phyloP scores from a whole-genome alignment of 2,888 invertebrate genomes.

The Drosophila algonquin region DNA sequence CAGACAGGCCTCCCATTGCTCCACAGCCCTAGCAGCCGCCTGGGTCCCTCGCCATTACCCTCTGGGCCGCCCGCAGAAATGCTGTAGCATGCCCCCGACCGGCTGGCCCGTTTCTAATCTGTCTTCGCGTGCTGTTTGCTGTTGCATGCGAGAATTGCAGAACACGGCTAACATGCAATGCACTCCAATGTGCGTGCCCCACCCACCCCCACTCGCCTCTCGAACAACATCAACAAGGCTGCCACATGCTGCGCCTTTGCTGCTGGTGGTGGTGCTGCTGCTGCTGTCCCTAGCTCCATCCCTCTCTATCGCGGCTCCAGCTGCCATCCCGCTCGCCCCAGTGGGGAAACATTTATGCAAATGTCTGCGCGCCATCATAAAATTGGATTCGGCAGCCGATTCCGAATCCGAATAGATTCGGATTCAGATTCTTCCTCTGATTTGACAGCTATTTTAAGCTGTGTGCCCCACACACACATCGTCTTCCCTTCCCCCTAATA shows the following conservation, averaged over 20 bases:
- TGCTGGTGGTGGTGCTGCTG: constrained; percentile 46
- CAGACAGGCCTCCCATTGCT: background rate
- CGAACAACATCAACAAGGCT: constrained; percentile 55
- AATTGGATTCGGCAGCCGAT: constrained; percentile 80
- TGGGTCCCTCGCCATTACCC: constrained; percentile 28
- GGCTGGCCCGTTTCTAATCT: constrained; percentile 68
- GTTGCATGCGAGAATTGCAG: constrained; percentile 71
- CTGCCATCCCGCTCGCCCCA: constrained; percentile 29
- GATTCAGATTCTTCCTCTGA: constrained; percentile 37
- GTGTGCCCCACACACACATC: constrained; percentile 16
- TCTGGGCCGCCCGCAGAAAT: constrained; percentile 18
- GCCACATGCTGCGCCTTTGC: constrained; percentile 67
- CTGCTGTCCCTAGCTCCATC: constrained; percentile 27
- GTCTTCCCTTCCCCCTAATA: constrained; percentile 1
- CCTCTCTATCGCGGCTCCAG: constrained; percentile 12
- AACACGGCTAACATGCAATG: constrained; percentile 72
- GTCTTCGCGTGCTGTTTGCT: constrained; percentile 75
- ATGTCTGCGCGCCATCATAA: constrained; percentile 69
- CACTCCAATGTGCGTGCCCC: constrained; percentile 36
- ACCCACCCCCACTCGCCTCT: constrained; percentile 13
- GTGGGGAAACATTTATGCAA: constrained; percentile 57
- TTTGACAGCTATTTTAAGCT: constrained; percentile 70
- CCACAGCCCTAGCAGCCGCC: background rate
- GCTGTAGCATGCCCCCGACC: constrained; percentile 30
- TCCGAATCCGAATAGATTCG: constrained; percentile 55